phyloP scores from a whole-genome alignment of 2,113 vertebrate species.

The Chloropsis hardwickii region DNA sequence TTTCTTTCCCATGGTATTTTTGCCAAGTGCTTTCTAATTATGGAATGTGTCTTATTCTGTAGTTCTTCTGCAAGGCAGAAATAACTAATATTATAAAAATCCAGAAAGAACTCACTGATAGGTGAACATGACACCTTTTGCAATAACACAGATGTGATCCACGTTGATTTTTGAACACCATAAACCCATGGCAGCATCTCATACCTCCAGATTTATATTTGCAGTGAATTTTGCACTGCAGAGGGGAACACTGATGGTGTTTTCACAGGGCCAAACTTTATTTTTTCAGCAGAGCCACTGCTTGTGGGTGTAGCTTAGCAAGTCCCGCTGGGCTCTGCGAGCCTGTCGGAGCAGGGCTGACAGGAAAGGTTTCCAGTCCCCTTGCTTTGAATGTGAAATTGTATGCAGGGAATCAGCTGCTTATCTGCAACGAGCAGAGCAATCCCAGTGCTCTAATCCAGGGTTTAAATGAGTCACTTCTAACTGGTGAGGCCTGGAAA shows the following conservation, averaged over 20 bases:
- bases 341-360: conserved; percentile 1
- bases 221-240: background rate
- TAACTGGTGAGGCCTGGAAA: conserved; percentile 54
- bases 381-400: conserved; percentile 53
- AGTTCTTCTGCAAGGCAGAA: conserved; percentile 22
- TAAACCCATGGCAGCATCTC: background rate
- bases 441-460: conserved; percentile 44
- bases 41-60: conserved; percentile 16
- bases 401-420: conserved; percentile 53
- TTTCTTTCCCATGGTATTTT: conserved; percentile 54
- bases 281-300: background rate
- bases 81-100: background rate
- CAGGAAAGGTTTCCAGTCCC: conserved; percentile 55
- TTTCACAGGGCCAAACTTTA: background rate
- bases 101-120: background rate
- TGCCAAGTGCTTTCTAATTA: conserved; percentile 61
- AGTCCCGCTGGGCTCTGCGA: background rate
- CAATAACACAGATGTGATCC: background rate
- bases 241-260: background rate
- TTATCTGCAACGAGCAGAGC: conserved; percentile 48
- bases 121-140: background rate
- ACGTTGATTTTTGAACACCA: background rate
- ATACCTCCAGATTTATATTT: background rate
- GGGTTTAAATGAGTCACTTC: conserved; percentile 53
- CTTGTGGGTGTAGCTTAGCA: background rate